phyloP scores from a whole-genome alignment of 2,797 vertebrate genomes.

The Protosalanx chinensis region DNA sequence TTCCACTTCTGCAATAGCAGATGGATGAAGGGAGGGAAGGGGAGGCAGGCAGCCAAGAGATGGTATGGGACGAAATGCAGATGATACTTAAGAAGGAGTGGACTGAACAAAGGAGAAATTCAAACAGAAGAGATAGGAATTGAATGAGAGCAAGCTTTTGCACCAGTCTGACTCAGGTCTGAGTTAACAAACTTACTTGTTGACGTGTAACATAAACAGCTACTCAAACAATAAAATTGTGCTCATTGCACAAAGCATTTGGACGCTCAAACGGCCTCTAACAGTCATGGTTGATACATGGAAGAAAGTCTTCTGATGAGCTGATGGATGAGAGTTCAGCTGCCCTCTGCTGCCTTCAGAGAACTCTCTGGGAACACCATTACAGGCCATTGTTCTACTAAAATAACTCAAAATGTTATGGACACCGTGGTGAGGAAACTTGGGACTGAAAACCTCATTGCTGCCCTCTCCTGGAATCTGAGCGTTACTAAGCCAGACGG shows the following conservation, averaged over 20 bases:
- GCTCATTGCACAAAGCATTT: background rate
- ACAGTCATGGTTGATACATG: background rate
- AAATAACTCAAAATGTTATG: background rate
- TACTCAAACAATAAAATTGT: background rate
- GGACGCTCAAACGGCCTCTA: background rate
- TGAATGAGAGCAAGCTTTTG: background rate
- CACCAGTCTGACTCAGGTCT: background rate
- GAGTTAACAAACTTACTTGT: background rate
- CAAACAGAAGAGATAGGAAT: background rate
- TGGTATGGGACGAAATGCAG: background rate
- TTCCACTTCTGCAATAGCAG: background rate
- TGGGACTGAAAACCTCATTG: background rate
- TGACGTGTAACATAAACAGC: background rate
- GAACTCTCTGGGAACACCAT: slow-evolving; percentile 31
- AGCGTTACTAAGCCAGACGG: background rate
- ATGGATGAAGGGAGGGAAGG: background rate
- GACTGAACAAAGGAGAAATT: background rate
- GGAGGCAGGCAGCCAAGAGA: background rate
- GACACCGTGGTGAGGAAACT: background rate
- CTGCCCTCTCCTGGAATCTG: background rate
- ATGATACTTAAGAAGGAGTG: background rate
- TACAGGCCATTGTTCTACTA: background rate
- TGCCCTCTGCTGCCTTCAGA: no score
- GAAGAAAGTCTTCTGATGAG: slow-evolving; percentile 20
- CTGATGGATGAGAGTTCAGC: no score